A percentile compares a stretch with the other conserved stretches of the same genome.
phyloP scores from a whole-genome alignment of 2,797 vertebrate species.

The Aphelocoma californica region DNA sequence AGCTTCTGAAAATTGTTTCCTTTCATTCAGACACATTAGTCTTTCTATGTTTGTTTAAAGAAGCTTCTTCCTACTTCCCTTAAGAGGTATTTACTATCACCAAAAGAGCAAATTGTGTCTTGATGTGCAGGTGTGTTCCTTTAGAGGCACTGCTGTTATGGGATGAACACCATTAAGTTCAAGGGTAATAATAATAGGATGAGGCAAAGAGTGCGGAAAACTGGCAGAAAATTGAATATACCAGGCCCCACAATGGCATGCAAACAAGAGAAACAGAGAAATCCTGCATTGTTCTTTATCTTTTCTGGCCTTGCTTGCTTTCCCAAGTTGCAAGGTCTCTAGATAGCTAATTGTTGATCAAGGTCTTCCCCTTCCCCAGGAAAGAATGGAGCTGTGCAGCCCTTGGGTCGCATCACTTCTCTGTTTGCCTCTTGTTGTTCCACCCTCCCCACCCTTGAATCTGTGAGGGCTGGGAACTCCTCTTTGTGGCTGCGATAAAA shows the following conservation, averaged over 20 bases:
- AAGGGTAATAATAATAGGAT: not conserved
- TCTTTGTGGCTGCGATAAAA: not conserved
- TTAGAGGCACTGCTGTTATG: not conserved
- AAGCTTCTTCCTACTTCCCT: not conserved
- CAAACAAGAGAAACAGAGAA: not conserved
- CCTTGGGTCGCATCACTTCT: not conserved
- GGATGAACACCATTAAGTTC: not conserved
- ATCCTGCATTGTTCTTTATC: not conserved
- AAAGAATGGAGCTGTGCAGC: not conserved
- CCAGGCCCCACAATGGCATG: not conserved
- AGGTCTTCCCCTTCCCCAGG: not conserved
- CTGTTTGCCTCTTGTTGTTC: not conserved
- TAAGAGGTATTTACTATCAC: not conserved
- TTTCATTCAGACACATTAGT: not conserved
- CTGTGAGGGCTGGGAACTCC: not conserved
- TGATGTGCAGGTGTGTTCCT: not conserved
- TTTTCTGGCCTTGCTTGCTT: not conserved
- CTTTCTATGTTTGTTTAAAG: not conserved
- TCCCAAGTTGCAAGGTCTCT: not conserved
- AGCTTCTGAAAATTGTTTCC: not conserved
- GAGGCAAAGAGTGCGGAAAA: not conserved
- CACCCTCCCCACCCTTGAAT: not conserved
- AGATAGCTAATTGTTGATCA: not conserved
- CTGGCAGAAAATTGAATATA: accelerated
- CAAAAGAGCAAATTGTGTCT: not conserved